Conservation (phyloP, 2,888 invertebrate genomes). For the Pyrochroa serraticornis region DNA sequence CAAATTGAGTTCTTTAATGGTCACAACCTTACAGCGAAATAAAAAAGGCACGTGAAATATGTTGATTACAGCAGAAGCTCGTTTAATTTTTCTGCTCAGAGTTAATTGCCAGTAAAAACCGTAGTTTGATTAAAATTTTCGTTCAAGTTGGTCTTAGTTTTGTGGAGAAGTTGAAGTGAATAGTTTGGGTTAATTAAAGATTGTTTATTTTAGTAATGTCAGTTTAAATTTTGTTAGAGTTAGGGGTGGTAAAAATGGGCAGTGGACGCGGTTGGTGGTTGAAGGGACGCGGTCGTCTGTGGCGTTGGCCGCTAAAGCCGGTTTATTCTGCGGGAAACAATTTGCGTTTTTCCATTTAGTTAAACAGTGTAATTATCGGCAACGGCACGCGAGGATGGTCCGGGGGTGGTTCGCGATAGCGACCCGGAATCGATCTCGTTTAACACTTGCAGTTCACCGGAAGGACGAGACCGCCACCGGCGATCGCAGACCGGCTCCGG, state of each 20-base stretch:
- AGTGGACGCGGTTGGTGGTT: slow-evolving; percentile 18
- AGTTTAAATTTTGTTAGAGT: too few relatives aligned
- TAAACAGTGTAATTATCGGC: slow-evolving; percentile 41
- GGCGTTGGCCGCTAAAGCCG: slow-evolving; percentile 28
- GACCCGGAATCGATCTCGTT: slow-evolving; percentile 28
- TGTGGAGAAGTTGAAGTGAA: too few relatives aligned
- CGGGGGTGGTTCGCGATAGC: slow-evolving; percentile 21
- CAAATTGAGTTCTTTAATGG: too few relatives aligned
- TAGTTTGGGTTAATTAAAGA: too few relatives aligned
- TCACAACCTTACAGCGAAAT: too few relatives aligned
- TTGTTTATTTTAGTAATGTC: too few relatives aligned
- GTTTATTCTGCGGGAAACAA: slow-evolving; percentile 39
- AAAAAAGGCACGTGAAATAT: too few relatives aligned
- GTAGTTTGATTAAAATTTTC: too few relatives aligned
- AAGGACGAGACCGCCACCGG: slow-evolving; percentile 33
- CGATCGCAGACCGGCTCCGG: slow-evolving; percentile 23
- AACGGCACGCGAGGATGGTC: slow-evolving; percentile 37
- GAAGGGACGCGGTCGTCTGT: slow-evolving; percentile 4
- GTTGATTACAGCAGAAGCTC: too few relatives aligned
- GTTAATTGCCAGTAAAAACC: too few relatives aligned
- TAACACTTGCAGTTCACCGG: slow-evolving; percentile 36
- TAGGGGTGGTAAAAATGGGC: slow-evolving; percentile 1
- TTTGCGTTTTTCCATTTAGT: slow-evolving; percentile 42
- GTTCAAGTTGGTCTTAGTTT: too few relatives aligned
- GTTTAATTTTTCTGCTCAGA: too few relatives aligned